Evolutionary conservation across 2,113 vertebrate genomes (phyloP).

Genomic region (Rhegmatorhina hoffmannsi): DNA sequence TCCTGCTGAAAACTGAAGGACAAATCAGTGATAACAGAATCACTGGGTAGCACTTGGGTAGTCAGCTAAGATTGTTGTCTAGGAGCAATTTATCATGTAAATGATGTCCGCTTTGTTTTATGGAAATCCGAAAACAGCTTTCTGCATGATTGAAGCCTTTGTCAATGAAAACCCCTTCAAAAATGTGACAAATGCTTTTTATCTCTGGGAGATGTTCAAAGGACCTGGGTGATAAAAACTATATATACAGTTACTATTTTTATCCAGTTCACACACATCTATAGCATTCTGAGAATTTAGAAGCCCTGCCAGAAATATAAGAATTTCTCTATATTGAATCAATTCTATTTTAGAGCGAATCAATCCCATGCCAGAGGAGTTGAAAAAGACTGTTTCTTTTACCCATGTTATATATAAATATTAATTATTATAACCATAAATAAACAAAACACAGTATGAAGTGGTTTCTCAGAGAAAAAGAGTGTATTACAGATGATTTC

Average conservation of each 20-base stretch:
- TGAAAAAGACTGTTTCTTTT: not conserved
- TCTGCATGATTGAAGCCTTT: constrained; percentile 88
- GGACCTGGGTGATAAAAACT: constrained; percentile 52
- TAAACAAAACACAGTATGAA: not conserved
- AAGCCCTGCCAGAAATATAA: not conserved
- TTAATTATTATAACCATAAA: not conserved
- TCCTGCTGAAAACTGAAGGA: constrained; percentile 76
- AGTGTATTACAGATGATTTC: not conserved
- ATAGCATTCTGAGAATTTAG: not conserved
- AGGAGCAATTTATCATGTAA: constrained; percentile 89
- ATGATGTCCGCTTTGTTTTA: constrained; percentile 85
- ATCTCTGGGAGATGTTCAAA: constrained; percentile 67
- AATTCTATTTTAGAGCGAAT: not conserved
- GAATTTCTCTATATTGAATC: not conserved
- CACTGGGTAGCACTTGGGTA: constrained; percentile 71
- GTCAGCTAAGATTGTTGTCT: constrained; percentile 82
- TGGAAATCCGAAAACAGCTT: constrained; percentile 89
- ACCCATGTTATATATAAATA: not conserved
- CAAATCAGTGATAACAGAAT: constrained; percentile 79
- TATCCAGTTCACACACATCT: not conserved
- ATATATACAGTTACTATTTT: constrained; percentile 48
- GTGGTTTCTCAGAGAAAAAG: not conserved
- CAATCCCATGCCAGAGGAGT: not conserved
- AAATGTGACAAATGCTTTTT: constrained; percentile 82
- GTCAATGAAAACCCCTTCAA: constrained; percentile 78